Evolutionary conservation across 2,888 invertebrate genomes (phyloP).

Genomic region (Pammene fasciana): DNA sequence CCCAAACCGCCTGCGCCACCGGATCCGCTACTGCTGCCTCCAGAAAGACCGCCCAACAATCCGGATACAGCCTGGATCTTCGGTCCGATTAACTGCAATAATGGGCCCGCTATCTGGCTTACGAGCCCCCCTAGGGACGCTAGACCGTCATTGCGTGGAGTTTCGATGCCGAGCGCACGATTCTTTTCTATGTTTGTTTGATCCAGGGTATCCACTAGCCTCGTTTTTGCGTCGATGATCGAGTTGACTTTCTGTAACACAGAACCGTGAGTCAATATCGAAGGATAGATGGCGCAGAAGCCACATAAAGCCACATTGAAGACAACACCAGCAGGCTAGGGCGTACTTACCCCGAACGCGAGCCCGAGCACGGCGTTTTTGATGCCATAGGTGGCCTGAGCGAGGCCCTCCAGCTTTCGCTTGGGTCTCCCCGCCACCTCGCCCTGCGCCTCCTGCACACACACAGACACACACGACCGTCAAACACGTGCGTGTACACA

Average conservation of each 20-base stretch:
- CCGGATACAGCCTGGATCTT: constrained; percentile 84
- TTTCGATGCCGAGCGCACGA: constrained; percentile 88
- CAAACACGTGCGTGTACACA: constrained; percentile 45
- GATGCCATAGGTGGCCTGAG: constrained; percentile 86
- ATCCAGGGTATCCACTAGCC: constrained; percentile 87
- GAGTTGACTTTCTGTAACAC: constrained; percentile 90
- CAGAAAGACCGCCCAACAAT: constrained; percentile 80
- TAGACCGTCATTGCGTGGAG: constrained; percentile 85
- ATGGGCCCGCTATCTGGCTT: constrained; percentile 87
- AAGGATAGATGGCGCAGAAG: neutral
- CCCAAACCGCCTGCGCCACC: constrained; percentile 82
- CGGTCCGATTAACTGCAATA: constrained; percentile 87
- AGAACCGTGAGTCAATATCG: constrained; percentile 36
- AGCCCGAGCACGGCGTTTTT: constrained; percentile 92
- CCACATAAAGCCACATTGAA: constrained; percentile 7
- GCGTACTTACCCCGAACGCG: constrained; percentile 89
- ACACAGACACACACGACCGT: constrained; percentile 59
- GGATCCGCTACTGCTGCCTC: constrained; percentile 65
- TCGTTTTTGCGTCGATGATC: constrained; percentile 91
- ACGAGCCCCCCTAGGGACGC: constrained; percentile 85
- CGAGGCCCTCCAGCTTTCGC: constrained; percentile 87
- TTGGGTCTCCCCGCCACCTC: constrained; percentile 86
- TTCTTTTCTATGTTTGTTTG: constrained; percentile 89
- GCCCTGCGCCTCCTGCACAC: constrained; percentile 68
- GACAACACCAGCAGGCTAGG: constrained; percentile 6